Evolutionary conservation across 2,113 vertebrate species (phyloP).

Genomic region (Cichladusa arquata): DNA sequence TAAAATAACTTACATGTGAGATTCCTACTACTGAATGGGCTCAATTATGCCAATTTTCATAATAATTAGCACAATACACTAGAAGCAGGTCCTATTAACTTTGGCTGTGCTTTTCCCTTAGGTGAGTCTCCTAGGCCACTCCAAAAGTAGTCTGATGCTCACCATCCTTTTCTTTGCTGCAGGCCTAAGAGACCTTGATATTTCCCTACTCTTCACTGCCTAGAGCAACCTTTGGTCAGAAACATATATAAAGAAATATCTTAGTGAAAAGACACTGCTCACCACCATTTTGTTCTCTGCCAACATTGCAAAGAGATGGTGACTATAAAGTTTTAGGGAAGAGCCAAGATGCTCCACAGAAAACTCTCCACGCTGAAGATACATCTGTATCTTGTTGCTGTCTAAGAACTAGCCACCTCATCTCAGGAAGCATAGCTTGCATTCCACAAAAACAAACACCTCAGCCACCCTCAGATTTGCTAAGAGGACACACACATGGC

Average conservation of each 20-base stretch:
- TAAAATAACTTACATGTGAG: neutral
- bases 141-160: neutral
- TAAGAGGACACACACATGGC: neutral
- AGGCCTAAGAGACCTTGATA: rapidly evolving
- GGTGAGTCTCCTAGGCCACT: neutral
- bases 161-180: neutral
- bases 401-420: neutral
- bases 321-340: neutral
- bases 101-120: neutral
- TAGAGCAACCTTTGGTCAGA: neutral
- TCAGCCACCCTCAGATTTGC: rapidly evolving
- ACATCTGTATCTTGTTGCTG: neutral
- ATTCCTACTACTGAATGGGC: neutral
- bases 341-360: neutral
- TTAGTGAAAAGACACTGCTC: neutral
- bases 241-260: neutral
- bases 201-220: neutral
- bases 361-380: neutral
- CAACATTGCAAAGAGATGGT: neutral
- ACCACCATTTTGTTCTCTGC: neutral
- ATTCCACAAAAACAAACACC: neutral
- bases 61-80: neutral
- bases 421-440: neutral
- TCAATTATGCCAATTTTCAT: neutral
- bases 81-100: neutral